Conservation (phyloP, 37 sponge, comb jelly and placozoan genomes). For the Beroe ovata region DNA sequence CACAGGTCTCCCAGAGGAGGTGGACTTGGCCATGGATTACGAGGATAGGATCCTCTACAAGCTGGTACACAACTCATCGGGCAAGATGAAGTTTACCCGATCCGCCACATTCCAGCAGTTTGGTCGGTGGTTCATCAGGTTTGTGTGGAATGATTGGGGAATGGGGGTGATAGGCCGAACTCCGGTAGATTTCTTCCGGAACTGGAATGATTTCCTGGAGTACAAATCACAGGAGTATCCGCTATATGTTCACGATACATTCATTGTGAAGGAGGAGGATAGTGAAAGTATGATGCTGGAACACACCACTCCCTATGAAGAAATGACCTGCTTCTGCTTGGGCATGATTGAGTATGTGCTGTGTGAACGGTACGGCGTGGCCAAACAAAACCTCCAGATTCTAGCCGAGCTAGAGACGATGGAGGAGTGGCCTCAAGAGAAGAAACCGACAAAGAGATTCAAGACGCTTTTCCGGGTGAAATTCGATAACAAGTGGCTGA, state of each 20-base stretch:
- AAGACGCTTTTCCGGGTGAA: background rate
- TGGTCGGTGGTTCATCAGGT: conserved; percentile 6
- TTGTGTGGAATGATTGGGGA: background rate
- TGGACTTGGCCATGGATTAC: conserved; percentile 19
- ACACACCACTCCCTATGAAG: background rate
- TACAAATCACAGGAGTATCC: conserved; percentile 59
- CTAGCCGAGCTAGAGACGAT: background rate
- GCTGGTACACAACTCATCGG: background rate
- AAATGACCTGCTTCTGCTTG: conserved; percentile 18
- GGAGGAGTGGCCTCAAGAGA: background rate
- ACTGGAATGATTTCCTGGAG: conserved; percentile 44
- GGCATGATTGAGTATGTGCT: conserved; percentile 36
- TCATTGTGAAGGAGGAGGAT: conserved; percentile 35
- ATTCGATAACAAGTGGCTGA: background rate
- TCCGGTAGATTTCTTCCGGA: conserved; percentile 31
- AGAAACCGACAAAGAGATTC: background rate
- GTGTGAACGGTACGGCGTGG: background rate
- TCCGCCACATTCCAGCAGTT: conserved; percentile 14
- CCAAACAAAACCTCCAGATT: conserved; percentile 3
- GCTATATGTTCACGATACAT: background rate
- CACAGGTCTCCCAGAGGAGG: conserved; percentile 1
- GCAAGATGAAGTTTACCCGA: conserved; percentile 34
- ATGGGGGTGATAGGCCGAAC: conserved; percentile 32
- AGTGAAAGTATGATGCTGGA: conserved; percentile 31
- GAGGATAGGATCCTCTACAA: background rate